Evolutionary conservation across 2,797 vertebrate genomes (phyloP).

Genomic region (Poecile montanus): DNA sequence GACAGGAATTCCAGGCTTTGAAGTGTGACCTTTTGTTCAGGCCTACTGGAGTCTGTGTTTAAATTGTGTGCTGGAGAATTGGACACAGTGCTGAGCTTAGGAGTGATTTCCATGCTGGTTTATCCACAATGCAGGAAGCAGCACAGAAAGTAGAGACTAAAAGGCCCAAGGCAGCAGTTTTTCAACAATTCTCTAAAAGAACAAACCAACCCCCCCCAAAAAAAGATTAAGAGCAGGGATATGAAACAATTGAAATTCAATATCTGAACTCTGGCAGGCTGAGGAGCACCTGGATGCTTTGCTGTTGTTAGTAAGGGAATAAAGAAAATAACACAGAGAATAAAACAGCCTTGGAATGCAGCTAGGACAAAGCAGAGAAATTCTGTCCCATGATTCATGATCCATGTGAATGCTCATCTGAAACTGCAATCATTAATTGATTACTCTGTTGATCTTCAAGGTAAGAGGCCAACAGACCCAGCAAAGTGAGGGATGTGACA

Average conservation of each 20-base stretch:
- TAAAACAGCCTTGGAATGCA: not conserved
- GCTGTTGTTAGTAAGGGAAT: not conserved
- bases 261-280: not conserved
- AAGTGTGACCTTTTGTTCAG: not conserved
- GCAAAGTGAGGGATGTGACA: not conserved
- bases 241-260: not conserved
- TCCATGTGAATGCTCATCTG: not conserved
- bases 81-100: not conserved
- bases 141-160: not conserved
- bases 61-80: not conserved
- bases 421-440: not conserved
- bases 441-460: not conserved
- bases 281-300: not conserved
- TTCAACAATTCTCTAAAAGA: not conserved
- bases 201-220: not conserved
- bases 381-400: not conserved
- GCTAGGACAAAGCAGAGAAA: not conserved
- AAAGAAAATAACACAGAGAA: not conserved
- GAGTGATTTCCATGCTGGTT: not conserved
- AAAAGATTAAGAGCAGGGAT: not conserved
- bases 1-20: not conserved
- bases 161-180: not conserved
- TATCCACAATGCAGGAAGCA: not conserved
- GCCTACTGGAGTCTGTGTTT: not conserved
- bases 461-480: not conserved